Percentiles rank a stretch among this genome's conserved stretches.
phyloP scores from a whole-genome alignment of 2,888 invertebrate species.

The Epiblema foenella region DNA sequence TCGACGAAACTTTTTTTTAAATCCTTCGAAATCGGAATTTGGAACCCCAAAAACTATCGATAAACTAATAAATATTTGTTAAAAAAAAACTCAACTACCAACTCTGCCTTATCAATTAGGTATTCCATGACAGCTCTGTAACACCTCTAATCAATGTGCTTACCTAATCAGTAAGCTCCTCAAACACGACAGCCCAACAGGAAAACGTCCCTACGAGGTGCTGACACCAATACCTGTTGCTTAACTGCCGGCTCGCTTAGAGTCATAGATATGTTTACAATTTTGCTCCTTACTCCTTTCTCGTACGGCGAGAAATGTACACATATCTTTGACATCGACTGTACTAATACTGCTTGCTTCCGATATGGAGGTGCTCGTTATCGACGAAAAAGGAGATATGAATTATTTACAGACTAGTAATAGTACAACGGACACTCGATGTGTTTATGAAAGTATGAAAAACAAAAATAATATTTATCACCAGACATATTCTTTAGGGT shows the following conservation, averaged over 20 bases:
- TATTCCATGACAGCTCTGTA: background rate
- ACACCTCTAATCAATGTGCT: conserved; percentile 7
- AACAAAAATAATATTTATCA: conserved; percentile 6
- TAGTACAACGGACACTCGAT: conserved; percentile 26
- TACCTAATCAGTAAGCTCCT: conserved; percentile 9
- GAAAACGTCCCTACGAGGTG: conserved; percentile 30
- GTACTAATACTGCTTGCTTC: conserved; percentile 26
- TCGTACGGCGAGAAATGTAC: no score
- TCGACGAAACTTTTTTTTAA: no score
- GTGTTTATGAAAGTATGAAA: conserved; percentile 29
- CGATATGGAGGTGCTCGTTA: conserved; percentile 30
- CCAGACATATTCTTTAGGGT: no score
- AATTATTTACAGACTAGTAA: conserved; percentile 36
- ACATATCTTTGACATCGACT: no score
- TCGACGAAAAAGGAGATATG: conserved; percentile 37
- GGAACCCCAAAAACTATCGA: no score
- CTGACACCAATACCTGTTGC: conserved; percentile 40
- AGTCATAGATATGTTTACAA: background rate
- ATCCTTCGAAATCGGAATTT: no score
- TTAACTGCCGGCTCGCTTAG: conserved; percentile 7
- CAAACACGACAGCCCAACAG: conserved; percentile 18
- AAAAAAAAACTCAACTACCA: no score
- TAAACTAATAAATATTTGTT: no score
- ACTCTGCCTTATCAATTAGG: background rate
- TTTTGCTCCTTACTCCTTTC: no score